Evolutionary conservation across 2,113 vertebrate species (phyloP), one percentile per base, ranked within the genome.

Genomic region (Tupaia chinensis): DNA sequence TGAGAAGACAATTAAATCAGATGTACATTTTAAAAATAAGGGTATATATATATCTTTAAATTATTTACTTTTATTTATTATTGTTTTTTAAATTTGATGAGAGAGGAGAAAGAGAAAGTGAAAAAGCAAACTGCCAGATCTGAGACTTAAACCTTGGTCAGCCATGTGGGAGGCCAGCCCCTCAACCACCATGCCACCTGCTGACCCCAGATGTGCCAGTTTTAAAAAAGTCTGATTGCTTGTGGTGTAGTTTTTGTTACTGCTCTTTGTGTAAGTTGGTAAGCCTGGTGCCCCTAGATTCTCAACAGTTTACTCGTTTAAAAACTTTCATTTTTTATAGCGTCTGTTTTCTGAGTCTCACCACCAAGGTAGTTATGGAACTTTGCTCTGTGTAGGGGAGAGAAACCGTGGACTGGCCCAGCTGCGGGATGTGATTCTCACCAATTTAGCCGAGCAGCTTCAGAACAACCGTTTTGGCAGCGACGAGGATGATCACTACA

Each of bases 401-500:
- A 99, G 99, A 93, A 99, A 99, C 97, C 98, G 98, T 4, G 99
- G 99, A 68, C 99, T 99, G 69, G 99, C 99, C 23, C 99, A 99
- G 76, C 99, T 99, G 61, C 99, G 99, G 1, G 99, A 99, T 25
- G 99, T 99, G 78, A 99, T 99, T 97, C 98, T 99, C 65, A 99
- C 99, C 92, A 99, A 99, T 89, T 97, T 99, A 80, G 99, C 99
- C 7, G 99, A 99, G 79, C 99, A 99, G 90, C 99, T 99, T 91
- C 99, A 99, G 98, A 99, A 99, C 98, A 99, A 99, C 97, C 98
- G 99, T 95, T 99, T 99, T 98, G 99, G 99, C 72, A 99, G 99
- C 94, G 99, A 99, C 97, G 99, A 99, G 34, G 99, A 99, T 73
- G 99, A 99, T 93, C 99, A 99, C 97, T 99, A 99, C 97, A 99